Evolutionary conservation across 2,888 invertebrate species (phyloP).

Genomic region (Andrena minutula): DNA sequence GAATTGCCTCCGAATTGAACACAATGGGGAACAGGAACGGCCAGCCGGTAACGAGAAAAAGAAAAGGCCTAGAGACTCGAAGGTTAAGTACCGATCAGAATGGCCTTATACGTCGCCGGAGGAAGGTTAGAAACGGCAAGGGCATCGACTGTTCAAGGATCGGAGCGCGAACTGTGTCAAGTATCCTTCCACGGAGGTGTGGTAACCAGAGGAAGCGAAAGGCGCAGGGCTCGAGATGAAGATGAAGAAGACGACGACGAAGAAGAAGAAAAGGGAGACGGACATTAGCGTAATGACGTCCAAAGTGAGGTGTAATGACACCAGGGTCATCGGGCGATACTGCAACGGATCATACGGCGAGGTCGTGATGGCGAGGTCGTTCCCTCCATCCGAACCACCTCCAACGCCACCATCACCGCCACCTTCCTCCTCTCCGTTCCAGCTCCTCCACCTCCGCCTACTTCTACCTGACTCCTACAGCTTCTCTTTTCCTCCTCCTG

Average conservation of each 20-base stretch:
- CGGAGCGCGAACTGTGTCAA: constrained; percentile 67
- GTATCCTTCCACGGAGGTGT: constrained; percentile 59
- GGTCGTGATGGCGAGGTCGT: constrained; percentile 76
- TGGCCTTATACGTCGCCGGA: constrained; percentile 52
- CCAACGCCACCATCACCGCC: constrained; percentile 44
- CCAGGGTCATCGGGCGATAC: constrained; percentile 80
- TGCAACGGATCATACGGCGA: constrained; percentile 73
- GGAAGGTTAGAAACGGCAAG: constrained; percentile 49
- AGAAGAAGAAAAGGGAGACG: constrained; percentile 63
- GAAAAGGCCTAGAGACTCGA: constrained; percentile 45
- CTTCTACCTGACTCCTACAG: constrained; percentile 48
- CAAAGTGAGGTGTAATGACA: constrained; percentile 78
- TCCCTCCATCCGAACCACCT: constrained; percentile 67
- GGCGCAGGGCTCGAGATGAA: constrained; percentile 13
- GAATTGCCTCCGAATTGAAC: constrained; percentile 28
- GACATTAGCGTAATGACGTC: constrained; percentile 80
- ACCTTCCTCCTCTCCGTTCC: constrained; percentile 6
- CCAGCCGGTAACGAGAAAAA: constrained; percentile 26
- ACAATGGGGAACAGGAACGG: constrained; percentile 52
- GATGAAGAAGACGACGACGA: constrained; percentile 37
- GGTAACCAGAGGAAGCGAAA: constrained; percentile 61
- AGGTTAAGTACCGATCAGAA: constrained; percentile 66
- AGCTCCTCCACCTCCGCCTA: constrained; percentile 20
- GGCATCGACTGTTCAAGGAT: constrained; percentile 62
- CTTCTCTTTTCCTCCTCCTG: constrained; percentile 68